Evolutionary conservation across 2,797 vertebrate species (phyloP).

Genomic region (Carapus acus): DNA sequence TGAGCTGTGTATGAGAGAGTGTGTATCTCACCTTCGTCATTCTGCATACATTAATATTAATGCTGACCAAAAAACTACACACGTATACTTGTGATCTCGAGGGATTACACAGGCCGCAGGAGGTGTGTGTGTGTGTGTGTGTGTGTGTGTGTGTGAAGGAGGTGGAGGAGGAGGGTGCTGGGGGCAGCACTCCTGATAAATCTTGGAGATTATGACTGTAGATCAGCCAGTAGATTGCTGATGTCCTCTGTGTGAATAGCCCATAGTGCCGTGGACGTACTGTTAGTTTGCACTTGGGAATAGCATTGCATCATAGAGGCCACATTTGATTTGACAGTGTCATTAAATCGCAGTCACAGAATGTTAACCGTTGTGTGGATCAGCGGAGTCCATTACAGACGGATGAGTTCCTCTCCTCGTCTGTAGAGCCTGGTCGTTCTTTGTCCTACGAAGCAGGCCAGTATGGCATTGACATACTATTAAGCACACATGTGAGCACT

Average conservation of each 20-base stretch:
- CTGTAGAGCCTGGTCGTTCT: conserved; percentile 29
- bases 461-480: conserved; percentile 44
- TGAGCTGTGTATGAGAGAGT: conserved; percentile 1
- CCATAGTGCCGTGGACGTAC: conserved; percentile 42
- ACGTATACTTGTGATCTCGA: conserved; percentile 18
- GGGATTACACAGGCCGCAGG: conserved; percentile 15
- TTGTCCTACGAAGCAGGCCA: conserved; percentile 48
- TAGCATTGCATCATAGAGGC: conserved; percentile 51
- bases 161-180: conserved; percentile 18
- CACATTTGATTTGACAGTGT: conserved; percentile 13
- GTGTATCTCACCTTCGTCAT: conserved; percentile 17
- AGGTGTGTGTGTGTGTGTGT: too few relatives aligned
- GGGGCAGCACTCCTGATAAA: conserved; percentile 28
- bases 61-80: conserved; percentile 8
- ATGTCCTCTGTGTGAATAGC: too few relatives aligned
- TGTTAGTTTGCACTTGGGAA: conserved; percentile 52
- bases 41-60: conserved; percentile 4
- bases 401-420: conserved; percentile 16
- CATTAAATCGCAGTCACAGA: conserved; percentile 7
- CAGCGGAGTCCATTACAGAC: conserved; percentile 21
- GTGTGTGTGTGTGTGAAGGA: too few relatives aligned
- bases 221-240: conserved; percentile 39
- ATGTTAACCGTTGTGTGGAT: conserved; percentile 10
- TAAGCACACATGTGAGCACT: conserved; percentile 42
- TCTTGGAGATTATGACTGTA: conserved; percentile 47